Percentiles rank a stretch among this genome's conserved stretches.
These are phyloP conservation scores for Ornithorhynchus anatinus DNA, from an alignment of 2,113 vertebrate species.

Conservation along the genomic window DNA sequence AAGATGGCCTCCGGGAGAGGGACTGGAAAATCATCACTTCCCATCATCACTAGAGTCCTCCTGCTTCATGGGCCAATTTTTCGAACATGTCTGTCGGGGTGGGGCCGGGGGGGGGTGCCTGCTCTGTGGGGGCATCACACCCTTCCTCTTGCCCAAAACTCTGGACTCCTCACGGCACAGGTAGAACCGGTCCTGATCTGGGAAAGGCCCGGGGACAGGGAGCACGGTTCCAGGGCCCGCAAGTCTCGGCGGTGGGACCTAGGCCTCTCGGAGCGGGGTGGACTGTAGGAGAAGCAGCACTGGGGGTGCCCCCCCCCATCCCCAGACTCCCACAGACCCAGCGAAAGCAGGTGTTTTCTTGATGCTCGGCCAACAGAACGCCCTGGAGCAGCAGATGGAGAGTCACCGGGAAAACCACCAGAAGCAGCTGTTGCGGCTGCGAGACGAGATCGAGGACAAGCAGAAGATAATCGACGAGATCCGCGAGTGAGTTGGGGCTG, in stretches of 20 bases:
- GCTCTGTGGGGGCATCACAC: no score
- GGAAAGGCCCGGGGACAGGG: neutral
- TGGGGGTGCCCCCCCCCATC: slow-evolving; percentile 27
- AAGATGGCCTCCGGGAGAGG: no score
- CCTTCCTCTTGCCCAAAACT: no score
- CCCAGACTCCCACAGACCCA: neutral
- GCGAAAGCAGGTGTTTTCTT: neutral
- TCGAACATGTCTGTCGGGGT: no score
- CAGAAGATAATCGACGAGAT: slow-evolving; percentile 91
- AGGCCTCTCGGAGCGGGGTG: neutral
- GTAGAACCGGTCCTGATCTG: no score
- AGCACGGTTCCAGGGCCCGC: neutral
- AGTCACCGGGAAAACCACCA: slow-evolving; percentile 87
- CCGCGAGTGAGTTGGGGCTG: slow-evolving; percentile 85
- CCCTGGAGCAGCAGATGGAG: slow-evolving; percentile 90
- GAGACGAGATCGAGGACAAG: slow-evolving; percentile 90
- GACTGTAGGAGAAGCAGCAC: neutral
- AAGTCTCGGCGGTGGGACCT: neutral
- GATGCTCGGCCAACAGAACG: slow-evolving; percentile 70
- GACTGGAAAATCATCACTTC: no score
- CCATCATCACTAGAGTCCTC: no score
- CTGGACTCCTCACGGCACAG: no score
- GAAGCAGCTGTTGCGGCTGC: slow-evolving; percentile 87
- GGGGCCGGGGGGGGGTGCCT: no score
- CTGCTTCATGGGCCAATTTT: no score